Base-by-base conservation (phyloP, 2,888 invertebrate genomes). In the Acrobasis repandana region DNA sequence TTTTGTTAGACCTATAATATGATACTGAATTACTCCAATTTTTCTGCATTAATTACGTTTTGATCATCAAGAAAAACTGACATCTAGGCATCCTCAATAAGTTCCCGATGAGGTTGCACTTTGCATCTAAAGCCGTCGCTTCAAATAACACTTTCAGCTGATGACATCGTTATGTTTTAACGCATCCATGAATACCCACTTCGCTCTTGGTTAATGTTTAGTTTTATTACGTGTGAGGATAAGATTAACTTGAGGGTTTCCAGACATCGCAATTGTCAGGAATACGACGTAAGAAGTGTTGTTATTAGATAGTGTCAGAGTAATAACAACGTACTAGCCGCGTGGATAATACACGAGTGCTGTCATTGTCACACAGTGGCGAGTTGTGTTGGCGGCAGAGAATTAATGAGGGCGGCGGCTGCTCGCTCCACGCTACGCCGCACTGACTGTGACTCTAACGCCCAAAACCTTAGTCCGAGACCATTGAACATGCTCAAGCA, bases 291-390 rank as follows among this genome's bases (percentile, higher is more conserved):
- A 58, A 36, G 34, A 34, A 18, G n/a, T 59, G 38, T 34, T 16
- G 47, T 50, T 18, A 20, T 80, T 80, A 82, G 79, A 81, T 81
- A 82, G 77, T 82, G 79, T 79, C 71, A 69, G 74, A 74, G 72
- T 78, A 78, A 79, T 79, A 82, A 77, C 80, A 82, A 77, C 78
- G 74, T 68, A 66, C 73, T 74, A 70, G 77, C 70, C 70, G 70
- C 72, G 69, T 67, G 79, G 80, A 71, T 84, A 85, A 85, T 79
- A 82, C 85, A 86, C 82, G 85, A 81, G 79, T 76, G 79, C 82
- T 84, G 85, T 83, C 85, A 83, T 77, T 80, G 78, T 78, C 82
- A 85, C 77, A 77, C 79, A 79, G 76, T 70, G 75, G 68, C 74
- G 74, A 75, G 74, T 76, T 74, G 76, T 80, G 76, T 75, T 60